These are phyloP conservation scores for Hypsibius dujardini DNA, from an alignment of 1,140 invertebrate genomes.

Conservation along the genomic window DNA sequence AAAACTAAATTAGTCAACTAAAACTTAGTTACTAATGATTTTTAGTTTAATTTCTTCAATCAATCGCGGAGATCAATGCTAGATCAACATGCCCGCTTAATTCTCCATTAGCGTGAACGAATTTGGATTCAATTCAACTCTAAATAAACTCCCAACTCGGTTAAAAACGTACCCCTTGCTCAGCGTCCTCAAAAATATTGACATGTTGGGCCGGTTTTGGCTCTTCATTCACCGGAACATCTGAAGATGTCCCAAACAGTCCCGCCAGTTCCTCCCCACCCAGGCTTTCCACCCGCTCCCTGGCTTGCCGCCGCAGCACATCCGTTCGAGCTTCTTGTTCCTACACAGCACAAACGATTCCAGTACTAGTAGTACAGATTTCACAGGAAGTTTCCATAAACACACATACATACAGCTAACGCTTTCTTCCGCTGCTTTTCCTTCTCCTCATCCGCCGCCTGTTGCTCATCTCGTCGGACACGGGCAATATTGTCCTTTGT, in stretches of 20 bases:
- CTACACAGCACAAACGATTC: slow-evolving; percentile 32
- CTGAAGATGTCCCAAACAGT: slow-evolving; percentile 21
- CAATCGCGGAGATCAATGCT: too few species aligned
- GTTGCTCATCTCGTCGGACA: slow-evolving; percentile 79
- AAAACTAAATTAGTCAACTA: too few species aligned
- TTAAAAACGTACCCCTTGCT: slow-evolving; percentile 40
- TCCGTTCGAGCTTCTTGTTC: slow-evolving; percentile 68
- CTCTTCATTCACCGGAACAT: background rate
- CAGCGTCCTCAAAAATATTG: slow-evolving; percentile 75
- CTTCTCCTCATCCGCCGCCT: slow-evolving; percentile 73
- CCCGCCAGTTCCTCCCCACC: slow-evolving; percentile 20
- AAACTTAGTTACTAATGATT: too few species aligned
- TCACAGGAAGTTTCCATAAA: background rate
- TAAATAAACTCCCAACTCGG: too few species aligned
- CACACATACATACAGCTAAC: slow-evolving; percentile 49
- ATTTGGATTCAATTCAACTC: too few species aligned
- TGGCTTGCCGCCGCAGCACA: slow-evolving; percentile 47
- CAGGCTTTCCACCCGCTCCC: slow-evolving; percentile 24
- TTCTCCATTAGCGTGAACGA: too few species aligned
- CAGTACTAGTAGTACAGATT: slow-evolving; percentile 7
- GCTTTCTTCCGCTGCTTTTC: slow-evolving; percentile 44
- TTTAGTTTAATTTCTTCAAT: too few species aligned
- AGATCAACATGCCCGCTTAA: too few species aligned
- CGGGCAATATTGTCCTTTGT: slow-evolving; percentile 96
- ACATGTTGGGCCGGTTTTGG: slow-evolving; percentile 42